A percentile compares a stretch with the other conserved stretches of the same genome.
phyloP scores from a whole-genome alignment of 1,140 invertebrate species.

The Trichogramma pretiosum region DNA sequence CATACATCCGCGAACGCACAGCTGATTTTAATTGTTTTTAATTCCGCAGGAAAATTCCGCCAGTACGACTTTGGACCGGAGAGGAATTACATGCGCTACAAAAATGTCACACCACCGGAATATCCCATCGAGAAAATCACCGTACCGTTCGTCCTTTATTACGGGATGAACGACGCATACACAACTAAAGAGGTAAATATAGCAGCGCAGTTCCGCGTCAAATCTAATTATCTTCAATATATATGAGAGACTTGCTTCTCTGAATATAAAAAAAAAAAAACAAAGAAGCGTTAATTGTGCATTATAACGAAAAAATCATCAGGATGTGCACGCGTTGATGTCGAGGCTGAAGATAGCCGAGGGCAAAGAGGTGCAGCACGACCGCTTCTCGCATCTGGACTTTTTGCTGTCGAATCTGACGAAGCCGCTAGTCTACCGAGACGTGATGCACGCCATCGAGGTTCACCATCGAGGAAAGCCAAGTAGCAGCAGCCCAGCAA shows the following conservation, averaged over 20 bases:
- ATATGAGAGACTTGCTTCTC: too few species aligned
- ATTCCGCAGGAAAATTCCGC: slow-evolving; percentile 27
- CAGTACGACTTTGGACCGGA: slow-evolving; percentile 27
- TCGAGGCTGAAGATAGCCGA: slow-evolving; percentile 42
- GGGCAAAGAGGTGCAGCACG: slow-evolving; percentile 43
- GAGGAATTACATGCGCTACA: slow-evolving; percentile 44
- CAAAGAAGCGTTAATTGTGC: too few species aligned
- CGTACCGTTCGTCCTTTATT: slow-evolving; percentile 56
- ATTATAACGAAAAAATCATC: too few species aligned
- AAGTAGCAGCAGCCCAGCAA: background rate
- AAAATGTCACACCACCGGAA: slow-evolving; percentile 42
- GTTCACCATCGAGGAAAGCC: too few species aligned
- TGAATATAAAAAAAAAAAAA: too few species aligned
- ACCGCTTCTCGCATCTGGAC: slow-evolving; percentile 61
- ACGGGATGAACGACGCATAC: slow-evolving; percentile 51
- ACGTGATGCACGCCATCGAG: too few species aligned
- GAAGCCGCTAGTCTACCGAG: slow-evolving; percentile 50
- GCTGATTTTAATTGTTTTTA: background rate
- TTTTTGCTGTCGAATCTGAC: slow-evolving; percentile 58
- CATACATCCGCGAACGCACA: background rate
- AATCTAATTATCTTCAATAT: too few species aligned
- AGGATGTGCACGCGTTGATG: slow-evolving; percentile 53
- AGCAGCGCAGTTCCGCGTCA: too few species aligned
- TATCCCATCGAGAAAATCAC: slow-evolving; percentile 56
- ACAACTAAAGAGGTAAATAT: slow-evolving; percentile 26